Evolutionary conservation across 2,888 invertebrate genomes (phyloP), one percentile per base, ranked within the genome.

Genomic region (Torymus tubicola): DNA sequence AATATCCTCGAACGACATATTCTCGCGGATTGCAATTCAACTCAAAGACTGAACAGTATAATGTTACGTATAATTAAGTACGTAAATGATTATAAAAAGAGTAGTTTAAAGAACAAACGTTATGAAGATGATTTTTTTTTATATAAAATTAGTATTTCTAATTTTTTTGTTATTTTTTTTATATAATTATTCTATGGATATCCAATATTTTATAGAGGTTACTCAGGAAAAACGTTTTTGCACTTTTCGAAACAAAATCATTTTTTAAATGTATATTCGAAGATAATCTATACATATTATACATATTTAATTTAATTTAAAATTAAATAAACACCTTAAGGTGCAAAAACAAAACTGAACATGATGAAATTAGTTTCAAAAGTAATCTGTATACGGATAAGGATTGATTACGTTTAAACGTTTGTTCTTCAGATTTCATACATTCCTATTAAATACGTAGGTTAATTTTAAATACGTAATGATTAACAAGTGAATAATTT

Each of bases 31-130:
- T 84, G 85, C 86, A 85, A 87, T 86, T 87, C 83, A 85, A 85
- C 83, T 83, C 84, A 88, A 89, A 89, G 89, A 89, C 89, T 89
- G 89, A 89, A 83, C 78, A 80, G 16, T 77, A 70, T 81, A 84
- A 82, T 83, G 73, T 78, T 82, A 80, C 80, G 69, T 76, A 76
- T 78, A 78, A 42, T 55, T 80, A 78, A 68, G 67, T 82, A 69
- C 70, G 75, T 81, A 81, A 81, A 81, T 52, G 68, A 76, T 42
- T 42, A 42, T 76, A 55, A 74, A 73, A 74, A 82, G 52, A 63
- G 73, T 71, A 81, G 80, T 81, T 80, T 57, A 68, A 77, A n/a
- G 77, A 80, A 80, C 71, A 74, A 80, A 80, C 67, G 67, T 77
- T 71, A 58, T 58, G 16, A 42, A 42, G 57, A 58, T 67, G 14